Base-by-base conservation (phyloP, 2,797 vertebrate genomes). In the Sparidentex hasta region DNA sequence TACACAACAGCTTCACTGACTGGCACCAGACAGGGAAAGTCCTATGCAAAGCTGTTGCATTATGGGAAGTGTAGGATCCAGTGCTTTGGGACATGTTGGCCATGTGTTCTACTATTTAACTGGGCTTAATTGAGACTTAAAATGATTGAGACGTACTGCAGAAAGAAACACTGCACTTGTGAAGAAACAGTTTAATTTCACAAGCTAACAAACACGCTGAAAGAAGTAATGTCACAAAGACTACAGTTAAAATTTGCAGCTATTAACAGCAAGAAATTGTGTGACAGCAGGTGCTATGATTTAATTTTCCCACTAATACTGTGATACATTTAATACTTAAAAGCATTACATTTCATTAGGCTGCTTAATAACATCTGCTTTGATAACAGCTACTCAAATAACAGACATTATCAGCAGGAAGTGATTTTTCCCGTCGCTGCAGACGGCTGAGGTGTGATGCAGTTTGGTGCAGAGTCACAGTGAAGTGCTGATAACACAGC, bases 401-500 rank as follows among this genome's bases (percentile, higher is more conserved):
- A 14, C 38, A 46, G 74, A 59, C 55, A n/a, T 54, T 66, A 80
- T 78, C 68, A 55, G 73, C 55, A 27, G 67, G 58, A 67, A 71
- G 41, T 68, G 14, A 62, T 74, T 65, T 79, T 64, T 54, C 57
- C 18, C 18, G 3, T 79, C 58, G 50, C 23, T 65, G 84, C 63
- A 71, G 70, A 50, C 61, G 75, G 64, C 38, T 52, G 57, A 46
- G 68, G 63, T 81, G 63, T 79, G 76, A 83, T 74, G 69, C 33
- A 44, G 80, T 76, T 62, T 65, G 72, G 54, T 74, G 81, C 71
- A 56, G 61, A 79, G 80, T 73, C 71, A 20, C 71, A 78, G 61
- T 78, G 74, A 68, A 76, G 79, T 13, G 74, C 65, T 79, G 87
- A 89, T 78, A 80, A 72, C 70, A 18, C 83, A 63, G 76, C 14